phyloP scores from a whole-genome alignment of 2,888 invertebrate species.

The Lasioglossum malachurum region DNA sequence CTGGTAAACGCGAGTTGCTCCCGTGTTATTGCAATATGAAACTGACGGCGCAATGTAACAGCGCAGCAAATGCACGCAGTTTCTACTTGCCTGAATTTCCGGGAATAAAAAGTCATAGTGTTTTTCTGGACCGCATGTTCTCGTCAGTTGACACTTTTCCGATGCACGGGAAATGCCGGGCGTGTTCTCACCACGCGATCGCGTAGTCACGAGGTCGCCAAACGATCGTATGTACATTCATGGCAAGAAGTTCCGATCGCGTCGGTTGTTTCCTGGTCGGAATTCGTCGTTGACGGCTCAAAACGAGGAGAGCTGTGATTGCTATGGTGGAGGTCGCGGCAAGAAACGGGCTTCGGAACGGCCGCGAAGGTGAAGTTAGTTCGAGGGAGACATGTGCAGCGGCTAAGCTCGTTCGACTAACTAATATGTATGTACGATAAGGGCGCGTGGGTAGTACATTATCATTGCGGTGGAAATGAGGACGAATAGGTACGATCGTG shows the following conservation, averaged over 20 bases:
- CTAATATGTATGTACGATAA: constrained; percentile 58
- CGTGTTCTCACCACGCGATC: neutral
- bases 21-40: constrained; percentile 18
- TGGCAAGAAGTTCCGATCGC: neutral
- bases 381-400: constrained; percentile 12
- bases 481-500: constrained; percentile 65
- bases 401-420: constrained; percentile 58
- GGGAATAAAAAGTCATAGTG: neutral
- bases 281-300: neutral
- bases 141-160: neutral
- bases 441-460: constrained; percentile 42
- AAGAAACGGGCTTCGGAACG: constrained; percentile 19
- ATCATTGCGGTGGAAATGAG: constrained; percentile 56
- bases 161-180: neutral
- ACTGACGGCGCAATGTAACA: neutral
- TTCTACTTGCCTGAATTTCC: neutral
- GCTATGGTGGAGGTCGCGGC: neutral
- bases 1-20: neutral
- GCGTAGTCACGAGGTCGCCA: neutral
- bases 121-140: neutral
- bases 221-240: neutral
- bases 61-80: neutral
- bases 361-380: constrained; percentile 20
- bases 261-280: neutral
- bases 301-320: neutral